Evolutionary conservation across 2,113 vertebrate species (phyloP), one percentile per base, ranked within the genome.

Genomic region (Condylura cristata): DNA sequence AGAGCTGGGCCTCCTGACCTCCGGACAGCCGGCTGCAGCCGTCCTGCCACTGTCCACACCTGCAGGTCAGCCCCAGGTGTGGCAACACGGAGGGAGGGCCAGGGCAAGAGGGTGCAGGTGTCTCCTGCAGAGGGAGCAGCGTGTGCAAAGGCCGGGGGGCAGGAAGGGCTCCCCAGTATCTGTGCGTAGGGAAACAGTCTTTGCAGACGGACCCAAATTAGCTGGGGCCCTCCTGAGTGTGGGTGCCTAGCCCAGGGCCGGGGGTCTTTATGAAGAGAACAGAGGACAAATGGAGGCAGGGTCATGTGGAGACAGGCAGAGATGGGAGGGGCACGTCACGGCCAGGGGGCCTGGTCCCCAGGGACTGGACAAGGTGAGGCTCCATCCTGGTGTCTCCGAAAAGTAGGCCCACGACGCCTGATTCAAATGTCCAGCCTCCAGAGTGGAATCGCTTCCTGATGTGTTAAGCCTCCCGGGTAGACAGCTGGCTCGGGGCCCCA

Each of bases 251-350:
- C 3, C 60, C 8, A 1, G 14, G 2, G 24, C 34, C 5, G 0
- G 0, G 78, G 1, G 26, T 66, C 70, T 60, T 37, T 22, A 18
- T 4, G 1, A 8, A 9, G n/a, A n/a, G n/a, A n/a, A n/a, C n/a
- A 2, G 48, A 11, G 18, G 5, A 17, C 6, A 28, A 16, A 11
- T 4, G 4, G 13, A 14, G 56, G 16, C 2, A 5, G 51, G 20
- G 65, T 12, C 46, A 12, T 48, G 46, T n/a, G n/a, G 46, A 48
- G 46, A 48, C 46, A 48, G 46, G 34, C 65, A 51, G 41, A 18
- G 44, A 7, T 10, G 0, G 5, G 28, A 6, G 26, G 0, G 9
- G 5, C 0, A 0, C 0, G 0, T 3, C 51, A 0, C 6, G 18
- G 11, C 56, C 28, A 37, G 9, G 48, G 61, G 18, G 0, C 32